These are phyloP conservation scores for Globia sparganii DNA, from an alignment of 2,888 invertebrate species.

Conservation along the genomic window DNA sequence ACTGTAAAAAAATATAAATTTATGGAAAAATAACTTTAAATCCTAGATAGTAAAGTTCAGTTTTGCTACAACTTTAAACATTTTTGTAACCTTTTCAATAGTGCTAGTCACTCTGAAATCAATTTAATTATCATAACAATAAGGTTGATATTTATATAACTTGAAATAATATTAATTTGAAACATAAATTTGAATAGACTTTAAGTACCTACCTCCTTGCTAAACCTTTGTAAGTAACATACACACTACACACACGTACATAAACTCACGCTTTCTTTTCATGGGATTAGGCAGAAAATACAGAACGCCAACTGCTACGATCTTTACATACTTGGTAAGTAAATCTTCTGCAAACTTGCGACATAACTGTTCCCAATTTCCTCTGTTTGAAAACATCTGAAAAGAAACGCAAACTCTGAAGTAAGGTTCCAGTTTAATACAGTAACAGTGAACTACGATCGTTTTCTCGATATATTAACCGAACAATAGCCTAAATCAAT, in stretches of 20 bases:
- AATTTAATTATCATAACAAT: too few species aligned
- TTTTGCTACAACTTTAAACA: too few species aligned
- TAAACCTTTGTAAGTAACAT: background rate
- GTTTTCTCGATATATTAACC: constrained; percentile 31
- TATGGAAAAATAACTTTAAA: too few species aligned
- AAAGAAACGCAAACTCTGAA: background rate
- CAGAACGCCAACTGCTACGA: background rate
- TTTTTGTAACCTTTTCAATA: too few species aligned
- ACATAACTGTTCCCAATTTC: background rate
- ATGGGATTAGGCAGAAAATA: background rate
- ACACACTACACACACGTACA: background rate
- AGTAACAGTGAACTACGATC: constrained; percentile 11
- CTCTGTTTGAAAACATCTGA: background rate
- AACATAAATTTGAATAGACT: too few species aligned
- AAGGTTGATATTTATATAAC: too few species aligned
- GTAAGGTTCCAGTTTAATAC: background rate
- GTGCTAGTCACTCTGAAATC: too few species aligned
- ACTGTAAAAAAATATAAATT: too few species aligned
- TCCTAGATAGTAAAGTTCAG: too few species aligned
- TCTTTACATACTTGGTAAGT: background rate
- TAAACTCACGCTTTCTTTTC: background rate
- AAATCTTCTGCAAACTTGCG: background rate
- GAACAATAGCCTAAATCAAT: constrained; percentile 46
- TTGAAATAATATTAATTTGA: too few species aligned
- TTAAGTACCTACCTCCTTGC: background rate